Conservation (phyloP, 2,797 vertebrate species). For the Danio jaintianensis region DNA sequence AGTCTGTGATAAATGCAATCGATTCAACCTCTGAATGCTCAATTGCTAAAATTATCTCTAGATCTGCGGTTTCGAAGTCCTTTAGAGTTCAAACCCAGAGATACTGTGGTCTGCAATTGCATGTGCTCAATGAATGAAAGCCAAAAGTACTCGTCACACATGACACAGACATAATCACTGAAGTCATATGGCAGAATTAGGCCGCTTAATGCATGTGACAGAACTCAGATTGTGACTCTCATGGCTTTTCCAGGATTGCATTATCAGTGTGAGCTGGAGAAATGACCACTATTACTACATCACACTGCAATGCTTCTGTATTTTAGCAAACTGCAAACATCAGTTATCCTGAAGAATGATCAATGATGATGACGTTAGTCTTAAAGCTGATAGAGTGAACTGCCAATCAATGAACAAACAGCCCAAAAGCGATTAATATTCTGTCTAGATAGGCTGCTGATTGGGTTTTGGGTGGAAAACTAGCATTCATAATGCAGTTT, state of each 20-base stretch:
- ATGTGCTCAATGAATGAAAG: not conserved
- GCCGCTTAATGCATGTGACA: not conserved
- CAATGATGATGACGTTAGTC: not conserved
- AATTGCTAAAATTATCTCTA: too few species aligned
- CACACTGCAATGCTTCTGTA: not conserved
- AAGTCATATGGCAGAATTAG: not conserved
- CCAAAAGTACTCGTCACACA: not conserved
- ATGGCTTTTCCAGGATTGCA: not conserved
- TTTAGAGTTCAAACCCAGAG: not conserved
- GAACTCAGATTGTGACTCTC: not conserved
- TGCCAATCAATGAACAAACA: not conserved
- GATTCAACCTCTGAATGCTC: not conserved
- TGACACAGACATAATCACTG: not conserved
- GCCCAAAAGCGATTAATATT: not conserved
- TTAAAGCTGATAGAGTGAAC: not conserved
- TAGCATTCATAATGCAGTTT: not conserved
- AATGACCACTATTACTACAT: not conserved
- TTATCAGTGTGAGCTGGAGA: not conserved
- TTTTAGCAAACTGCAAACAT: not conserved
- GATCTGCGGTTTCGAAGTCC: not conserved
- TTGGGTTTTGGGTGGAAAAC: not conserved
- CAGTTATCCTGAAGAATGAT: not conserved
- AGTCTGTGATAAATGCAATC: not conserved
- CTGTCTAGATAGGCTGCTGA: not conserved
- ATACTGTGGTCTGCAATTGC: too few species aligned